Evolutionary conservation across 2,113 vertebrate genomes (phyloP).

Genomic region (Dascyllus trimaculatus): DNA sequence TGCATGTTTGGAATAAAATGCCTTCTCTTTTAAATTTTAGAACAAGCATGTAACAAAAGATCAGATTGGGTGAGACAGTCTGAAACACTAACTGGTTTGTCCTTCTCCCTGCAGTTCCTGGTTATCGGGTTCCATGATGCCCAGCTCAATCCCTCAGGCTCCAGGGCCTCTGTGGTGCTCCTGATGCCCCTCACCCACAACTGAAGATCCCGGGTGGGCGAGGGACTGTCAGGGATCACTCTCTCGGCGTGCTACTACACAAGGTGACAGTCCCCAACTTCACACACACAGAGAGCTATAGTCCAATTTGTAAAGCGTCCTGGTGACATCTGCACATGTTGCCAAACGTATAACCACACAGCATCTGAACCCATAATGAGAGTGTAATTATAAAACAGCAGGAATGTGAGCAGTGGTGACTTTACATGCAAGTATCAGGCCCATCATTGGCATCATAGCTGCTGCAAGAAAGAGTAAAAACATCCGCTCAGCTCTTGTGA

Average conservation of each 20-base stretch:
- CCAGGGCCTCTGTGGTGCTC: slow-evolving; percentile 99
- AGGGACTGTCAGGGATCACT: slow-evolving; percentile 99
- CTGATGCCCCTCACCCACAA: slow-evolving; percentile 99
- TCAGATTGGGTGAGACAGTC: too few relatives aligned
- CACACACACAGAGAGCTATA: background rate
- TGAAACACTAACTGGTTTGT: background rate
- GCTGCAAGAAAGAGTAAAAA: too few relatives aligned
- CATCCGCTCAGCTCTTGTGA: too few relatives aligned
- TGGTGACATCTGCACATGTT: background rate
- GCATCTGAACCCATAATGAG: background rate
- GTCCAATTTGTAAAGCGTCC: background rate
- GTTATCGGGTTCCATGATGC: slow-evolving; percentile 89
- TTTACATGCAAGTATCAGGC: too few relatives aligned
- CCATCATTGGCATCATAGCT: too few relatives aligned
- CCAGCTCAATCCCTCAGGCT: slow-evolving; percentile 93
- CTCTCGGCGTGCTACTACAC: slow-evolving; percentile 93
- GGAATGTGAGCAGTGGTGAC: too few relatives aligned
- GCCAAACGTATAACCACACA: background rate
- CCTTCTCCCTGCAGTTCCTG: slow-evolving; percentile 86
- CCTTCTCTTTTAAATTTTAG: too few relatives aligned
- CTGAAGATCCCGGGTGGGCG: slow-evolving; percentile 99
- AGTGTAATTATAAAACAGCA: background rate
- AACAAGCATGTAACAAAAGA: too few relatives aligned
- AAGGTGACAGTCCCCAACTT: slow-evolving; percentile 84
- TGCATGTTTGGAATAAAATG: background rate